phyloP scores from a whole-genome alignment of 64 coral and sea anemone species.

The Stylophora pistillata region DNA sequence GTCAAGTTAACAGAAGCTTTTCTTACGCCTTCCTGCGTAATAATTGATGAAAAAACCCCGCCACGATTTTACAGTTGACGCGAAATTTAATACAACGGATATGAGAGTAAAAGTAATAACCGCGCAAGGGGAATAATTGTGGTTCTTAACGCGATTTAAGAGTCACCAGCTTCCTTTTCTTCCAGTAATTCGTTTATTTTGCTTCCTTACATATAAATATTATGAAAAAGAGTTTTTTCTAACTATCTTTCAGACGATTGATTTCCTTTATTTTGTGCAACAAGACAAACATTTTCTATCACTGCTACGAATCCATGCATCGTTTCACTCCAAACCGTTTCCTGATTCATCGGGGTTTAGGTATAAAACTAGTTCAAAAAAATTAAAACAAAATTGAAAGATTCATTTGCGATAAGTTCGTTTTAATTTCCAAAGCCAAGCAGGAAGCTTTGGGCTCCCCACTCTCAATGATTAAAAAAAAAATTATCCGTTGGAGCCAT shows the following conservation, averaged over 20 bases:
- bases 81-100: background rate
- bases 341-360: background rate
- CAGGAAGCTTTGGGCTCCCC: background rate
- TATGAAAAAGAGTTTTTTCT: background rate
- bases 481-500: background rate
- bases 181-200: background rate
- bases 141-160: background rate
- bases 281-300: background rate
- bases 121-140: background rate
- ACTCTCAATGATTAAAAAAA: background rate
- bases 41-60: background rate
- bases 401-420: background rate
- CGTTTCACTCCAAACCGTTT: background rate
- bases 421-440: background rate
- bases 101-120: background rate
- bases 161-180: background rate
- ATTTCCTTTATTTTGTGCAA: slow-evolving; percentile 9
- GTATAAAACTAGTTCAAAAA: background rate
- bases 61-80: background rate
- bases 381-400: background rate
- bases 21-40: background rate
- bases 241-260: background rate
- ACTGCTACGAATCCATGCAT: background rate
- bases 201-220: background rate
- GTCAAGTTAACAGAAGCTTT: background rate